These are phyloP conservation scores for Parasteatoda lunata DNA, from an alignment of 2,888 invertebrate genomes.

Conservation along the genomic window DNA sequence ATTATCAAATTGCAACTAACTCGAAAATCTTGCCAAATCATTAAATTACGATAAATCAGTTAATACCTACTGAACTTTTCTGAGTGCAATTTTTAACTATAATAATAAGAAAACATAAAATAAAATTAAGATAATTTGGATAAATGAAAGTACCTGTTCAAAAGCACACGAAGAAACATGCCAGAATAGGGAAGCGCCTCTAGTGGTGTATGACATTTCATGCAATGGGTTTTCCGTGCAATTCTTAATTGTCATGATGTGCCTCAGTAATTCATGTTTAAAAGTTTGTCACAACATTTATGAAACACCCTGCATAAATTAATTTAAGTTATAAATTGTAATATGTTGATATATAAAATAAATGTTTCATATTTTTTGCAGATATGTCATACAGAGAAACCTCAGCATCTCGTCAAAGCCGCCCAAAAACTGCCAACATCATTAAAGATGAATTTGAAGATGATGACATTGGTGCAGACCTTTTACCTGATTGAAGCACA, in stretches of 20 bases:
- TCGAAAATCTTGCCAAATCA: no score
- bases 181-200: no score
- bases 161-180: no score
- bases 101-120: no score
- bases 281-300: neutral
- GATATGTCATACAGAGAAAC: constrained; percentile 46
- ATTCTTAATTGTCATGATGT: neutral
- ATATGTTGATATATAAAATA: neutral
- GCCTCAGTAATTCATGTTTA: no score
- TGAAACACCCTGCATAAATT: neutral
- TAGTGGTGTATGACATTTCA: neutral
- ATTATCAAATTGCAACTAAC: no score
- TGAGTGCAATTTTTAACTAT: no score
- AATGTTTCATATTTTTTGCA: neutral
- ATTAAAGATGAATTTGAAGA: constrained; percentile 66
- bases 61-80: no score
- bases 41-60: no score
- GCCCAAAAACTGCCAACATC: constrained; percentile 65
- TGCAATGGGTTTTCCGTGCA: neutral
- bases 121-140: no score
- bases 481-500: constrained; percentile 60
- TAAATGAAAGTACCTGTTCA: no score
- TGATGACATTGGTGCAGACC: constrained; percentile 58
- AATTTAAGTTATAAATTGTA: neutral
- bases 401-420: constrained; percentile 25